Percentiles rank a stretch among this genome's conserved stretches.
phyloP scores from a whole-genome alignment of 1,140 invertebrate genomes.

The Magallana angulata region DNA sequence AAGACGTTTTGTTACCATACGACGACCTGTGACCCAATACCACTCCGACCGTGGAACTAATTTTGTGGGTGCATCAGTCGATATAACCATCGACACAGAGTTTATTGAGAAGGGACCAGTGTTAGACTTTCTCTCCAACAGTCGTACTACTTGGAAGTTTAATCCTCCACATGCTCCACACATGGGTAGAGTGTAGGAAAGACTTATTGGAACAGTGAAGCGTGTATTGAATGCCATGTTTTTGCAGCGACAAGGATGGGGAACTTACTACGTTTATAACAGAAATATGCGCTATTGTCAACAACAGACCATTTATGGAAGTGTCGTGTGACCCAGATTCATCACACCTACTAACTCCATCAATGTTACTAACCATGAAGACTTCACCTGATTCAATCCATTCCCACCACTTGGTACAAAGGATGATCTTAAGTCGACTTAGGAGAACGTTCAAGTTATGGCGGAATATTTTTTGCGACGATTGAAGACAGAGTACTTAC shows the following conservation, averaged over 20 bases:
- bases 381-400: no score
- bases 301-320: conserved; percentile 46
- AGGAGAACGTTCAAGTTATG: conserved; percentile 36
- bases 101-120: conserved; percentile 36
- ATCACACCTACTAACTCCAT: conserved; percentile 5
- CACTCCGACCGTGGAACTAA: conserved; percentile 61
- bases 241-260: conserved; percentile 23
- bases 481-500: conserved; percentile 22
- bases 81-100: conserved; percentile 18
- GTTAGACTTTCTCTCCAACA: conserved; percentile 23
- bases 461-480: neutral
- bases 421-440: conserved; percentile 2
- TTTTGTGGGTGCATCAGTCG: conserved; percentile 56
- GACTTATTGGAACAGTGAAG: conserved; percentile 47
- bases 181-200: conserved; percentile 51
- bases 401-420: neutral
- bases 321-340: conserved; percentile 37
- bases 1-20: conserved; percentile 43
- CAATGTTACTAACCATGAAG: no score
- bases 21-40: conserved; percentile 45
- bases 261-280: conserved; percentile 9
- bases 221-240: conserved; percentile 46
- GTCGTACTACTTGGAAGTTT: conserved; percentile 40
- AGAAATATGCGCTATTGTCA: conserved; percentile 41
- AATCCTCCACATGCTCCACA: conserved; percentile 54